phyloP scores from a whole-genome alignment of 2,113 vertebrate species.

The Panthera tigris region DNA sequence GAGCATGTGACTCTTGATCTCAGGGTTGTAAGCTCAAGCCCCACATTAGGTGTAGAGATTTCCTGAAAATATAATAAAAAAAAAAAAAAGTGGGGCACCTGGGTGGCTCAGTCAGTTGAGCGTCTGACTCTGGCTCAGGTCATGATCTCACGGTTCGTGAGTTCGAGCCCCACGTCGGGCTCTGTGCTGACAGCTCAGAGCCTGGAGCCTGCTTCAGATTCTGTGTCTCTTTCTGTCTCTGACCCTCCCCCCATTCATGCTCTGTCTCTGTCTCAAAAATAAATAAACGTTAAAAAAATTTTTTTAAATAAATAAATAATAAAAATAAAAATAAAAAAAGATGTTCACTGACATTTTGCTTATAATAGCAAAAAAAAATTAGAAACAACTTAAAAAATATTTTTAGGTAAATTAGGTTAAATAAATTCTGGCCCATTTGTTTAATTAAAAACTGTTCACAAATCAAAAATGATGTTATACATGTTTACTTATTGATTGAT shows the following conservation, averaged over 20 bases:
- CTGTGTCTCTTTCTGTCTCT: too few relatives aligned
- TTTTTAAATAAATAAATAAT: too few relatives aligned
- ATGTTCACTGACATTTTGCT: neutral
- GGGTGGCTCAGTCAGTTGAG: too few relatives aligned
- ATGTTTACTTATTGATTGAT: neutral
- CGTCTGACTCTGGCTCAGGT: too few relatives aligned
- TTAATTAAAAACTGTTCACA: constrained; percentile 10
- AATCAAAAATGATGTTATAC: constrained; percentile 13
- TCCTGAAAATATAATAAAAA: neutral
- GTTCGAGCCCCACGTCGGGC: too few relatives aligned
- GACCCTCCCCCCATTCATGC: too few relatives aligned
- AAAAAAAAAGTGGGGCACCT: neutral
- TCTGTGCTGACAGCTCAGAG: too few relatives aligned
- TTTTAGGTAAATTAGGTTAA: neutral
- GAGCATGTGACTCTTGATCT: neutral
- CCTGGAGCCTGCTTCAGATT: too few relatives aligned
- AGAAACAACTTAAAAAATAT: constrained; percentile 23
- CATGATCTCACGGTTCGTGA: too few relatives aligned
- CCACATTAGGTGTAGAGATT: neutral
- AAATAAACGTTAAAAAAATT: too few relatives aligned
- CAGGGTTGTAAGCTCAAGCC: neutral
- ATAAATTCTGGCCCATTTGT: constrained; percentile 28
- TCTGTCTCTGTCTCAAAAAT: too few relatives aligned
- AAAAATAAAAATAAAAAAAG: neutral
- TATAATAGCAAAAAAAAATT: constrained; percentile 11